phyloP scores from a whole-genome alignment of 2,113 vertebrate species.

The Amblyopsis rosae region DNA sequence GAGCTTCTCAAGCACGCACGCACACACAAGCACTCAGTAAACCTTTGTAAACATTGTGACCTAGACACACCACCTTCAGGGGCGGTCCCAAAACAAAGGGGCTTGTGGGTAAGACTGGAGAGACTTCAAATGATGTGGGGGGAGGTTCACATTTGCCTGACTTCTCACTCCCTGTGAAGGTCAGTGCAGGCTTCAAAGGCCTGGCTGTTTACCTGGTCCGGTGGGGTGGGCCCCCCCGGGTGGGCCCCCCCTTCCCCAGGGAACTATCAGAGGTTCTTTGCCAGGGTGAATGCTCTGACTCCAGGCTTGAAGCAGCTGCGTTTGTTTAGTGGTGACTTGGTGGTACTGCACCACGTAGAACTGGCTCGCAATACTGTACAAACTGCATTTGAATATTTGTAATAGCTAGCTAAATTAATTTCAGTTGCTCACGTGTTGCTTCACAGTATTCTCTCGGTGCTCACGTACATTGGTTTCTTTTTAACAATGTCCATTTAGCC shows the following conservation, averaged over 20 bases:
- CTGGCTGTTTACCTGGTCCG: constrained; percentile 25
- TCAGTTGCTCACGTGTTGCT: too few relatives aligned
- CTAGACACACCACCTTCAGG: constrained; percentile 22
- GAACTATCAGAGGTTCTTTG: background rate
- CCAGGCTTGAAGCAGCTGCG: too few relatives aligned
- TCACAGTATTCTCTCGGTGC: too few relatives aligned
- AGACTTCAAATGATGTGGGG: constrained; percentile 12
- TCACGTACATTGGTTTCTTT: too few relatives aligned
- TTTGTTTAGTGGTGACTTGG: too few relatives aligned
- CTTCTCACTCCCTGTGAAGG: constrained; percentile 18
- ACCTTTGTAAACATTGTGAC: background rate
- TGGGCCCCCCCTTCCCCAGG: constrained; percentile 1
- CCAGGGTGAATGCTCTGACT: background rate
- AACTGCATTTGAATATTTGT: too few relatives aligned
- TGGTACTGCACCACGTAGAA: too few relatives aligned
- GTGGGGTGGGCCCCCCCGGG: constrained; percentile 5
- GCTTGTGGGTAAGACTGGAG: constrained; percentile 20
- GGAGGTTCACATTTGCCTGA: constrained; percentile 36
- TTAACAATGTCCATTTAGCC: too few relatives aligned
- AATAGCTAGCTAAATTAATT: too few relatives aligned
- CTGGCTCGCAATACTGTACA: too few relatives aligned
- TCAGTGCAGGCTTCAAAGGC: constrained; percentile 12
- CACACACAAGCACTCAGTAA: background rate
- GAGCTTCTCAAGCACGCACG: constrained; percentile 8
- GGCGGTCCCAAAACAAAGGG: constrained; percentile 49